Evolutionary conservation across 2,113 vertebrate genomes (phyloP).

Genomic region (Dolichallabes microphthalmus): DNA sequence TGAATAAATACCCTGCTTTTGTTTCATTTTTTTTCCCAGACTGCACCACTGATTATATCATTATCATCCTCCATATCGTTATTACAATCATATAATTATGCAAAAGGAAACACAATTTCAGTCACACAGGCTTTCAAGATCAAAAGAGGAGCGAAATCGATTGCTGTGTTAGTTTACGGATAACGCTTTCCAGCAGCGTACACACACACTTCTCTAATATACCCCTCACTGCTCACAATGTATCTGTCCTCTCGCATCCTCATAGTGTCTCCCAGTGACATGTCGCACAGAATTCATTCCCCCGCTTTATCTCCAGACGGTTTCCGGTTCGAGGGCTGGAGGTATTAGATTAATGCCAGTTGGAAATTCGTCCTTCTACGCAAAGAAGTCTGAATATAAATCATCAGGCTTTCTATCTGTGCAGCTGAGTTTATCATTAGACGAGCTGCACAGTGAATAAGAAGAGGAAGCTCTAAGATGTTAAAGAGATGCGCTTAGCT

Average conservation of each 20-base stretch:
- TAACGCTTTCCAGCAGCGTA: not conserved
- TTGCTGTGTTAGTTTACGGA: not conserved
- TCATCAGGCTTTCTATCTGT: not conserved
- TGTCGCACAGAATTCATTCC: not conserved
- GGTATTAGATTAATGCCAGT: not conserved
- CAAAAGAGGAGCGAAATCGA: not conserved
- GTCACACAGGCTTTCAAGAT: not conserved
- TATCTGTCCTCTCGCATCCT: not conserved
- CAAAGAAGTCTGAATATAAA: not conserved
- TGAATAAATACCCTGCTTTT: not conserved
- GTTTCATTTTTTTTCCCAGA: not conserved
- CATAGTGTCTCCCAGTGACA: not conserved
- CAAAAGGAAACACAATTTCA: not conserved
- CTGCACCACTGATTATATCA: not conserved
- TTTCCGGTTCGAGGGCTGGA: not conserved
- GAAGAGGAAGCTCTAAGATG: not conserved
- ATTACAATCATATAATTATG: no score
- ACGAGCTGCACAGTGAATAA: not conserved
- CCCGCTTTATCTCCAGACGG: not conserved
- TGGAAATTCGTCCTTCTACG: not conserved
- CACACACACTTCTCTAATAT: not conserved
- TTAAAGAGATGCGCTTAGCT: not conserved
- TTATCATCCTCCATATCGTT: no score
- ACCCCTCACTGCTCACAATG: not conserved
- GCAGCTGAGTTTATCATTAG: not conserved